Conservation (phyloP, 2,888 invertebrate species). For the Myopa testacea region DNA sequence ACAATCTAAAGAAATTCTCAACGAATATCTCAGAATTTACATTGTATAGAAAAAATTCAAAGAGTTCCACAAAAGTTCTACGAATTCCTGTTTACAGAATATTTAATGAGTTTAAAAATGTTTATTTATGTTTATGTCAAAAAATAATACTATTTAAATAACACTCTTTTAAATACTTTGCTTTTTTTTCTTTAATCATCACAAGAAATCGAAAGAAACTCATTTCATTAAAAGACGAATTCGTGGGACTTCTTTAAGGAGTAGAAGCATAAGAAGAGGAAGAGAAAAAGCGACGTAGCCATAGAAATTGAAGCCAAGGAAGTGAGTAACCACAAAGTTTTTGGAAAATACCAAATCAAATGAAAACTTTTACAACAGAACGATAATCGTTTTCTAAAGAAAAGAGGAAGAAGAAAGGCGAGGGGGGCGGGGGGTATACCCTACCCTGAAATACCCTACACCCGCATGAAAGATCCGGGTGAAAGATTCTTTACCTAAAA, state of each 20-base stretch:
- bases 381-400: constrained; percentile 7
- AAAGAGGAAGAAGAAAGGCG: background rate
- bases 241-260: no score
- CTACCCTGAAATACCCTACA: no score
- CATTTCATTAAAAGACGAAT: background rate
- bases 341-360: constrained; percentile 8
- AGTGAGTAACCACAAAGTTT: constrained; percentile 33
- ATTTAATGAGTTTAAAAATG: no score
- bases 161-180: background rate
- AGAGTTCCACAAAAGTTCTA: no score
- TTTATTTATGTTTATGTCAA: no score
- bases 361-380: constrained; percentile 34
- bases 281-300: background rate
- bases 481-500: no score
- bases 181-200: background rate
- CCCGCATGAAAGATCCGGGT: no score
- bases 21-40: no score
- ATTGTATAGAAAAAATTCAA: no score
- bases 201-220: background rate
- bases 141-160: no score
- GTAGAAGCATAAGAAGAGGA: background rate
- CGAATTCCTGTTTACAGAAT: no score
- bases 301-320: constrained; percentile 2
- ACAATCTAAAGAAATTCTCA: no score
- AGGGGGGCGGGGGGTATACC: background rate